A percentile compares a stretch with the other conserved stretches of the same genome.
phyloP scores from a whole-genome alignment of 2,888 invertebrate genomes.

The Furcula furcula region DNA sequence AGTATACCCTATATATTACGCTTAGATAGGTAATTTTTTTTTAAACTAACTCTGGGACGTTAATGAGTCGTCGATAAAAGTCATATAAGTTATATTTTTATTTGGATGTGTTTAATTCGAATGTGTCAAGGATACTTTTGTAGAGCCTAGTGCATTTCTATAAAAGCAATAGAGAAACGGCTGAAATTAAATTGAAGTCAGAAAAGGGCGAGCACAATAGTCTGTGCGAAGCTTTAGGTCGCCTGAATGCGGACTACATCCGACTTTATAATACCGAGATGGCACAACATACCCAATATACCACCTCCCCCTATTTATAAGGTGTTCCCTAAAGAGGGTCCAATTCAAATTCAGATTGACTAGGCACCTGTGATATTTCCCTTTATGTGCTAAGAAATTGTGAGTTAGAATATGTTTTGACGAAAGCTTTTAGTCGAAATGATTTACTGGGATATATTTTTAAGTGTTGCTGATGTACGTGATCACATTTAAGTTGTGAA shows the following conservation, averaged over 20 bases:
- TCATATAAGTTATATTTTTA: no score
- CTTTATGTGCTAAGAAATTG: conserved; percentile 34
- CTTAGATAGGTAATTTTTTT: no score
- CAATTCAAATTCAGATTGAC: conserved; percentile 57
- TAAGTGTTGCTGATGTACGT: neutral
- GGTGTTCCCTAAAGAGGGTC: conserved; percentile 43
- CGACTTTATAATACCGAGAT: conserved; percentile 53
- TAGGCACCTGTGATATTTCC: conserved; percentile 40
- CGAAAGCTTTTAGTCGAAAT: conserved; percentile 11
- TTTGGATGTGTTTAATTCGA: no score
- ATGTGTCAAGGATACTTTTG: no score
- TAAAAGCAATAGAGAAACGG: conserved; percentile 50
- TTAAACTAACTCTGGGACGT: no score
- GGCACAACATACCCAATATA: conserved; percentile 43
- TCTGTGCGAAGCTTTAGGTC: conserved; percentile 41
- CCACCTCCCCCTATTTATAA: conserved; percentile 36
- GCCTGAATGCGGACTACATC: conserved; percentile 53
- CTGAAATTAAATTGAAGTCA: conserved; percentile 65
- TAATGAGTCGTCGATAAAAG: no score
- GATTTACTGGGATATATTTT: conserved; percentile 2
- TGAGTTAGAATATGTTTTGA: conserved; percentile 16
- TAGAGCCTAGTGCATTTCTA: conserved; percentile 29
- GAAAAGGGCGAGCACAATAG: conserved; percentile 62
- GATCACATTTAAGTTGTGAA: neutral
- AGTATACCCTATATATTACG: no score